Evolutionary conservation across 2,797 vertebrate species (phyloP).

Genomic region (Mormyrus hasselquistii): DNA sequence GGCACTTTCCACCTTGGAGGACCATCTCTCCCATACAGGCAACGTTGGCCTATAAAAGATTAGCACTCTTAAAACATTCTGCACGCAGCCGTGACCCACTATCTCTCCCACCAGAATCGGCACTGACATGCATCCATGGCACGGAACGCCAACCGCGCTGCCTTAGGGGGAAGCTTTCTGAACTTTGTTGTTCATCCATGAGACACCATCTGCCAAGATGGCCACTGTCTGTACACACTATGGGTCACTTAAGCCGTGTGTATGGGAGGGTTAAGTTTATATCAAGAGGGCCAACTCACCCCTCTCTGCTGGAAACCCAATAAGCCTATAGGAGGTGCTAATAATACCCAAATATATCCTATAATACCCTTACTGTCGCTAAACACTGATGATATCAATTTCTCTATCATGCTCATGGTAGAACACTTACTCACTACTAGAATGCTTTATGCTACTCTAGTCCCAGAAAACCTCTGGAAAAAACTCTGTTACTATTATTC

Average conservation of each 20-base stretch:
- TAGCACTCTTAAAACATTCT: conserved; percentile 32
- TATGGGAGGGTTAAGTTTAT: background rate
- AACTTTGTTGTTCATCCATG: background rate
- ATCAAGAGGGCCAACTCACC: background rate
- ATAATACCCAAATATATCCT: background rate
- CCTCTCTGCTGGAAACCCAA: background rate
- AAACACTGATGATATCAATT: background rate
- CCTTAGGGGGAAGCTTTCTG: background rate
- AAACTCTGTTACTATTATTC: background rate
- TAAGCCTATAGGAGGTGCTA: background rate
- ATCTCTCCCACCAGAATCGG: background rate
- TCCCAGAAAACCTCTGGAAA: background rate
- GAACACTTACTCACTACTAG: background rate
- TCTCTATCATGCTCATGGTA: background rate
- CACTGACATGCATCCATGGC: background rate
- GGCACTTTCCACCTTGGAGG: conserved; percentile 28
- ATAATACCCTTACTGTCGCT: background rate
- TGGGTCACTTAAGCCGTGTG: background rate
- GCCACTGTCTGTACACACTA: background rate
- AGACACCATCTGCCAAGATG: background rate
- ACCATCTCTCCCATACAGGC: conserved; percentile 33
- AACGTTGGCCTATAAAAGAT: conserved; percentile 40
- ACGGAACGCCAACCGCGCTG: background rate
- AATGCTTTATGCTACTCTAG: background rate
- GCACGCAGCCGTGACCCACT: conserved; percentile 20